Conservation (phyloP, 2,888 invertebrate species). For the Stenodera caucasica region DNA sequence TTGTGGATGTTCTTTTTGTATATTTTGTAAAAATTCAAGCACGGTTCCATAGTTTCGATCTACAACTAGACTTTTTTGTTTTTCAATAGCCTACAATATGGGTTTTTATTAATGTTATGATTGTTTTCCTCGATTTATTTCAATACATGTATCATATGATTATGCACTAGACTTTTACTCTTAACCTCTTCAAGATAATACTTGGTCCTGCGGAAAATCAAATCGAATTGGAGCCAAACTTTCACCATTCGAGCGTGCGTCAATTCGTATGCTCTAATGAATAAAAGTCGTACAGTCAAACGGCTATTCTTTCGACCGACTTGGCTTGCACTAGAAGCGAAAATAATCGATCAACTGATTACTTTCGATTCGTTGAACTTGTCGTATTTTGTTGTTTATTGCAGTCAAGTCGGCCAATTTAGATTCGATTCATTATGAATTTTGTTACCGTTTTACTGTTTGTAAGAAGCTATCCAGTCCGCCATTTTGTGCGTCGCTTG, state of each 20-base stretch:
- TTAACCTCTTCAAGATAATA: slow-evolving; percentile 30
- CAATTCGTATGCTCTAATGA: slow-evolving; percentile 36
- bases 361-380: slow-evolving; percentile 3
- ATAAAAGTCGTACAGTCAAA: too few species aligned
- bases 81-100: too few species aligned
- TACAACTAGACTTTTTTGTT: too few species aligned
- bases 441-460: slow-evolving; percentile 31
- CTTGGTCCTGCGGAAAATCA: slow-evolving; percentile 30
- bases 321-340: too few species aligned
- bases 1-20: slow-evolving; percentile 29
- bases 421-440: too few species aligned
- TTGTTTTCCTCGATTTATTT: too few species aligned
- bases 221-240: slow-evolving; percentile 38
- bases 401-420: too few species aligned
- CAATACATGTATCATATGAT: slow-evolving; percentile 33
- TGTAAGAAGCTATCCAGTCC: slow-evolving; percentile 29
- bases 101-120: too few species aligned
- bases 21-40: slow-evolving; percentile 38
- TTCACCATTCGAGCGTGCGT: slow-evolving; percentile 40
- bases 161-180: slow-evolving; percentile 30
- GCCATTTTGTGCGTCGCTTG: slow-evolving; percentile 33
- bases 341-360: too few species aligned
- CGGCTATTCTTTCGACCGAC: too few species aligned
- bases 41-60: slow-evolving; percentile 25
- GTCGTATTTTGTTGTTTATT: background rate